Conservation (phyloP, 1,140 invertebrate species). For the Heliconius melpomene region DNA sequence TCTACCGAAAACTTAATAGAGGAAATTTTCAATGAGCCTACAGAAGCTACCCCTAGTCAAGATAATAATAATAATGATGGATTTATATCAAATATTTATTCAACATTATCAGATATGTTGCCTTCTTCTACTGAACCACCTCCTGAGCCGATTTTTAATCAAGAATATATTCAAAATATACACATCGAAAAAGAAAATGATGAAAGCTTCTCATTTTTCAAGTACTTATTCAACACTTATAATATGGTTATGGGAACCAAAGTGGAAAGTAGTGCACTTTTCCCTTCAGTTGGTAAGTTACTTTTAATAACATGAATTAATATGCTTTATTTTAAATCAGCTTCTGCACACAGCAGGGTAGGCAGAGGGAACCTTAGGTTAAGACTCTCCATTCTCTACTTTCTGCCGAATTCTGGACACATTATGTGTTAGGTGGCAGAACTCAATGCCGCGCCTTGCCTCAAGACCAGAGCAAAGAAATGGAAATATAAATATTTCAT, state of each 20-base stretch:
- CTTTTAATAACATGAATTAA: background rate
- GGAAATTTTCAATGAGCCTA: conserved; percentile 44
- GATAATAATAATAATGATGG: conserved; percentile 49
- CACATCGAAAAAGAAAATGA: conserved; percentile 42
- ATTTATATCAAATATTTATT: conserved; percentile 59
- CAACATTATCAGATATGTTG: conserved; percentile 59
- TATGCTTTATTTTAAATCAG: too few relatives aligned
- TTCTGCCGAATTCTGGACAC: too few relatives aligned
- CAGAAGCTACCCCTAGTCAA: conserved; percentile 39
- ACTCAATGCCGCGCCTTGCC: too few relatives aligned
- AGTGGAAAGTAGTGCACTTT: conserved; percentile 60
- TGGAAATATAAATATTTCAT: too few relatives aligned
- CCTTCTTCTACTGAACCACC: conserved; percentile 53
- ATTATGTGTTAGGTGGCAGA: too few relatives aligned
- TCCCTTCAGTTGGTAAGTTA: conserved; percentile 60
- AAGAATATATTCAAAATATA: conserved; percentile 46
- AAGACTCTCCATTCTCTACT: too few relatives aligned
- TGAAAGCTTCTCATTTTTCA: conserved; percentile 62
- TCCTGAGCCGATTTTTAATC: conserved; percentile 57
- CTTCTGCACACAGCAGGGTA: too few relatives aligned
- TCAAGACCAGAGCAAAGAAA: too few relatives aligned
- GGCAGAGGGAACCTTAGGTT: too few relatives aligned
- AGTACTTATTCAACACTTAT: conserved; percentile 57
- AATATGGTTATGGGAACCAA: conserved; percentile 55
- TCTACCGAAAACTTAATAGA: conserved; percentile 42